phyloP scores from a whole-genome alignment of 2,113 vertebrate genomes.

The Pycnonotus jocosus region DNA sequence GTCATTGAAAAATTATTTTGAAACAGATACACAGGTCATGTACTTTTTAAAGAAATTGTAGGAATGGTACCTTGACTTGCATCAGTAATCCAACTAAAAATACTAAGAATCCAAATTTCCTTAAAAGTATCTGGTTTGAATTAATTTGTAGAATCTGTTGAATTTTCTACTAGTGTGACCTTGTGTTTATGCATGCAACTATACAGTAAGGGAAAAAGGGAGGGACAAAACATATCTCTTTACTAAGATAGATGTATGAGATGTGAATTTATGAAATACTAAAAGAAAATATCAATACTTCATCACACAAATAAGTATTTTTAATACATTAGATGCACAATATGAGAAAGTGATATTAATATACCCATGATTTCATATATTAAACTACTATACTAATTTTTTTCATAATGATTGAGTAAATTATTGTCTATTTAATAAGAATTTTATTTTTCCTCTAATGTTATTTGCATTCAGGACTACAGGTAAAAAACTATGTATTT shows the following conservation, averaged over 20 bases:
- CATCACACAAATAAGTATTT: fast-evolving
- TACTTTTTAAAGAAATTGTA: background rate
- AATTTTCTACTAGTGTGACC: background rate
- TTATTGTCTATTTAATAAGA: background rate
- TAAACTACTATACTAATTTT: background rate
- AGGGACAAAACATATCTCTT: background rate
- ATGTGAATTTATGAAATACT: background rate
- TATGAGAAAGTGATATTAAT: background rate
- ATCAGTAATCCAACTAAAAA: background rate
- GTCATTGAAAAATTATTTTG: background rate
- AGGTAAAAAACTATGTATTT: background rate
- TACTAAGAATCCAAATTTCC: background rate
- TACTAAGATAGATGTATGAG: background rate
- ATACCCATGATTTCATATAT: background rate
- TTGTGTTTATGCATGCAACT: background rate
- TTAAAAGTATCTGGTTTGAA: background rate
- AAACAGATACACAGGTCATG: background rate
- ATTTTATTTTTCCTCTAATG: background rate
- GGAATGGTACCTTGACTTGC: background rate
- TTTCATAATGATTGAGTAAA: background rate
- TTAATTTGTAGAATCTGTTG: background rate
- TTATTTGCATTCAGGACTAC: background rate
- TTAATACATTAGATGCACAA: background rate
- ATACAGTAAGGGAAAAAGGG: background rate
- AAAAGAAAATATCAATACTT: background rate